Base-by-base conservation (phyloP, 2,113 vertebrate species). In the Aythya baeri region DNA sequence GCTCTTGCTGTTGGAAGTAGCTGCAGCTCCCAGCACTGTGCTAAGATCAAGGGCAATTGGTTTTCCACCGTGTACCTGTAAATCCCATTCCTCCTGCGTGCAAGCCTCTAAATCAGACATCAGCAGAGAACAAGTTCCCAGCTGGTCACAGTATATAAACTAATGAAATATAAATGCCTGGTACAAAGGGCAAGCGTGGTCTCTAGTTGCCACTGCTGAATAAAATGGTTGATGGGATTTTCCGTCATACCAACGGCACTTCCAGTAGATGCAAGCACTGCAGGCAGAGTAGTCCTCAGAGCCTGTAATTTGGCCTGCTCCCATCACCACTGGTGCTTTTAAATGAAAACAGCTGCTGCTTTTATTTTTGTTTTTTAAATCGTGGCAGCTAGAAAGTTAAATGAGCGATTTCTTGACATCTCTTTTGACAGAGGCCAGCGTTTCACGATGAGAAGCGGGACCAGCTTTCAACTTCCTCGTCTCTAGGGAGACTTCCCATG, bases 281-380 rank as follows among this genome's bases (percentile, higher is more conserved):
- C 75, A 80, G 54, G 63, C 74, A 87, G 32, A 71, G 58, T 23
- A 84, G 52, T 78, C 77, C 80, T 83, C 31, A 23, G 49, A 96
- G 80, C 76, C 92, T 95, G 49, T 94, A 91, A 92, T 97, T 94
- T 96, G 41, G 71, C 93, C 94, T 91, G 43, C n/a, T 95, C 73
- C 76, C 87, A 77, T 70, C 65, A 71, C 62, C 86, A 43, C 49
- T 29, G 32, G 9, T 83, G 73, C 80, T 89, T 96, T 93, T 68
- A 94, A 91, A 96, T 74, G 66, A 79, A 90, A 86, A 77, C 81
- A 94, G 44, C 44, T 77, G 85, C 79, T 77, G 17, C 22, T 44
- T 70, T 71, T 81, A 41, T 31, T 54, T 79, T 63, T 31, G 3
- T 25, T 34, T 71, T 77, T 77, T 63, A 15, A 91, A 88, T 38